Conservation (phyloP, 2,113 vertebrate species). For the Hemiscyllium ocellatum region DNA sequence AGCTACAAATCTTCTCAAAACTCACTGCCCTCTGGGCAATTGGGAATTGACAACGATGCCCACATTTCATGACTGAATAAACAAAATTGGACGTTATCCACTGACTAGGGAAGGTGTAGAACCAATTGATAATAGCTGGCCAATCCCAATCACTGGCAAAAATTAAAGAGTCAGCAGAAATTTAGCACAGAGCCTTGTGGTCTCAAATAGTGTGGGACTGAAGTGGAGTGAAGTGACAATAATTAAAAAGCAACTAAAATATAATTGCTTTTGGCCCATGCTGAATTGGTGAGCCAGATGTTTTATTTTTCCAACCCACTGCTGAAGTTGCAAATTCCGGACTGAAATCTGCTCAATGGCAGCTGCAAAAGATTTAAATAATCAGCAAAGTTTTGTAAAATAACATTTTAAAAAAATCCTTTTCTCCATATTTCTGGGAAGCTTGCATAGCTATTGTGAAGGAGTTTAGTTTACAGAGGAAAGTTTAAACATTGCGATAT, state of each 20-base stretch:
- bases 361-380: background rate
- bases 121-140: background rate
- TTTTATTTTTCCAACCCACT: background rate
- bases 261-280: background rate
- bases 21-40: too few relatives aligned
- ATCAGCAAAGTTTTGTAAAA: background rate
- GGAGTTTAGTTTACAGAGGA: background rate
- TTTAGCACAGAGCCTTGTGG: background rate
- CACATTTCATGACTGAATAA: too few relatives aligned
- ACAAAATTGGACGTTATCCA: too few relatives aligned
- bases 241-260: background rate
- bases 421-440: background rate
- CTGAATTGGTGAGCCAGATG: background rate
- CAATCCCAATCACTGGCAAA: background rate
- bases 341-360: background rate
- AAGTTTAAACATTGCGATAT: background rate
- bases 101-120: background rate
- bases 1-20: too few relatives aligned
- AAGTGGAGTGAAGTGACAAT: background rate
- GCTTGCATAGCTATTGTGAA: background rate
- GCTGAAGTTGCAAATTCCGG: background rate
- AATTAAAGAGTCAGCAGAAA: background rate
- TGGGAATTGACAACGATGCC: too few relatives aligned
- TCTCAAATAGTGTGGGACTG: background rate
- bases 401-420: background rate